A percentile compares a stretch with the other conserved stretches of the same genome.
phyloP scores from a whole-genome alignment of 2,113 vertebrate species.

The Rhabdomys dilectus region DNA sequence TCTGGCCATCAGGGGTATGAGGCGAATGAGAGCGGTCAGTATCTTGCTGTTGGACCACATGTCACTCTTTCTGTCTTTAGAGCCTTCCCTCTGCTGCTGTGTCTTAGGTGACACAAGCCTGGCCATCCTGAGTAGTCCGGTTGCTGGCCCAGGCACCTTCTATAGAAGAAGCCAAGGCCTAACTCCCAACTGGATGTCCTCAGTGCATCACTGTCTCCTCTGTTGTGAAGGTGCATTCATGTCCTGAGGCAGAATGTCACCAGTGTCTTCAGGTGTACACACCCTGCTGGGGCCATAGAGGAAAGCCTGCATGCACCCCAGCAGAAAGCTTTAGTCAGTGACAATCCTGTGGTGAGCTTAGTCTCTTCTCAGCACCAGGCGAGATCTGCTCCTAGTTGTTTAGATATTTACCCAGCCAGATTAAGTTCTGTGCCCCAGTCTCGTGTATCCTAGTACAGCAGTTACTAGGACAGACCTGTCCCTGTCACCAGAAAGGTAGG shows the following conservation, averaged over 20 bases:
- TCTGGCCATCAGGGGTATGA: neutral
- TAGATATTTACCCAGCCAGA: neutral
- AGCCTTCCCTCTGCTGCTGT: neutral
- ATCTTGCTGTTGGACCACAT: neutral
- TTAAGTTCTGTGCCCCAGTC: neutral
- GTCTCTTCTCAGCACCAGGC: neutral
- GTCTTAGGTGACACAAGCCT: neutral
- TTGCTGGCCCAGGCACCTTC: fast-evolving
- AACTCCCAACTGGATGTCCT: neutral
- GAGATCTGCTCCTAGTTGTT: too few relatives aligned
- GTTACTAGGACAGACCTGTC: neutral
- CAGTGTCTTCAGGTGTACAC: neutral
- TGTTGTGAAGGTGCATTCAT: neutral
- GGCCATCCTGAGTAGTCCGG: too few relatives aligned
- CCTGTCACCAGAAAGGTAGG: neutral
- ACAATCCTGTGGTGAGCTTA: neutral
- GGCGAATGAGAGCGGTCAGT: neutral
- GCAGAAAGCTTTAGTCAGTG: neutral
- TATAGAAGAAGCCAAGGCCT: neutral
- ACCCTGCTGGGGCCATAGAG: neutral
- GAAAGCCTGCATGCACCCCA: neutral
- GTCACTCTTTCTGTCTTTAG: neutral
- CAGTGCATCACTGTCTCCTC: neutral
- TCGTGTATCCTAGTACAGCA: neutral
- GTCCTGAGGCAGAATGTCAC: neutral